phyloP scores from a whole-genome alignment of 2,113 vertebrate species.

The Hippocampus barbouri region DNA sequence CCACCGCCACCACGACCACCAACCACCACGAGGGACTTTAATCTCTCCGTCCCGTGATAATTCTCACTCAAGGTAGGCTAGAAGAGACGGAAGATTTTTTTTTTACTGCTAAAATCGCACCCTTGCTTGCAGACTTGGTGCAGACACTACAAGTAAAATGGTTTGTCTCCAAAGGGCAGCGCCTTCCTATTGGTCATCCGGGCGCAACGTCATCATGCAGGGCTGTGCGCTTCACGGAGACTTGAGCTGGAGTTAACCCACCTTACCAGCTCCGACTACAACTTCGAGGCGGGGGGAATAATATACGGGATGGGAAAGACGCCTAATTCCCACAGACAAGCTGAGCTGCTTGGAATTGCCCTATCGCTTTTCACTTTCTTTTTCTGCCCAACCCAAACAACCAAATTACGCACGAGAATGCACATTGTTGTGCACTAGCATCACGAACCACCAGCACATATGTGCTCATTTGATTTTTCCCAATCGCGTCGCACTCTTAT shows the following conservation, averaged over 20 bases:
- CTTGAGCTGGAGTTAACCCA: slow-evolving; percentile 84
- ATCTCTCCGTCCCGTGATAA: slow-evolving; percentile 66
- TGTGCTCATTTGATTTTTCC: slow-evolving; percentile 8
- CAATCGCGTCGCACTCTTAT: slow-evolving; percentile 21
- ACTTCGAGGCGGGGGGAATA: slow-evolving; percentile 61
- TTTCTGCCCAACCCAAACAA: slow-evolving; percentile 31
- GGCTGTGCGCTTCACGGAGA: slow-evolving; percentile 80
- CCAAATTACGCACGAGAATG: slow-evolving; percentile 53
- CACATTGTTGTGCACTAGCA: slow-evolving; percentile 33
- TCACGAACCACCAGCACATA: slow-evolving; percentile 22
- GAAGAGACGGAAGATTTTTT: slow-evolving; percentile 85
- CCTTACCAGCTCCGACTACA: slow-evolving; percentile 77
- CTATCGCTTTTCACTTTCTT: slow-evolving; percentile 33
- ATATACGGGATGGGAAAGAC: slow-evolving; percentile 73
- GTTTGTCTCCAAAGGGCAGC: slow-evolving; percentile 98
- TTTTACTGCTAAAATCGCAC: slow-evolving; percentile 89
- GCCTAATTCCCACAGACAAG: slow-evolving; percentile 62
- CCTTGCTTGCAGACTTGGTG: slow-evolving; percentile 89
- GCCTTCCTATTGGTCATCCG: slow-evolving; percentile 92
- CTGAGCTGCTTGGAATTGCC: slow-evolving; percentile 39
- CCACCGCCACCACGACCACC: slow-evolving; percentile 56
- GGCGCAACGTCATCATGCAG: slow-evolving; percentile 85
- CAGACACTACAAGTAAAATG: slow-evolving; percentile 94
- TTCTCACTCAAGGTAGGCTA: slow-evolving; percentile 74
- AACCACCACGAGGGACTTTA: slow-evolving; percentile 69